Conservation (phyloP, 2,113 vertebrate species). For the Hystrix cristata region DNA sequence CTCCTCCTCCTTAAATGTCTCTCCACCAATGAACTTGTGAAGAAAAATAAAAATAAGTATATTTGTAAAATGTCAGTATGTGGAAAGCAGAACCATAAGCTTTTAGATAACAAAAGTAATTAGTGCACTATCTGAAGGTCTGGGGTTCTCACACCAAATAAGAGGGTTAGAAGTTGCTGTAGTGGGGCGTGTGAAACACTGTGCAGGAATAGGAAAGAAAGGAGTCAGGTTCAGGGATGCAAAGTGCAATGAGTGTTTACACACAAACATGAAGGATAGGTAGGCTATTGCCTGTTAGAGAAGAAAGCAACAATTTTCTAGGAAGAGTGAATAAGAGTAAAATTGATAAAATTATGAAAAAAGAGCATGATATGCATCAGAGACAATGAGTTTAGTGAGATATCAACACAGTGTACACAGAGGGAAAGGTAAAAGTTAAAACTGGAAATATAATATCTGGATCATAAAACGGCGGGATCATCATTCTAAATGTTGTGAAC, state of each 20-base stretch:
- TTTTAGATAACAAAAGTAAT: background rate
- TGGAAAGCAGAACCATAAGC: background rate
- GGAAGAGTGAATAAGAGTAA: background rate
- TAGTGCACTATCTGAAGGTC: background rate
- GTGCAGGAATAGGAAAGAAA: background rate
- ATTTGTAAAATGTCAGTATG: background rate
- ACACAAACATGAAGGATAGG: background rate
- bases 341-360: background rate
- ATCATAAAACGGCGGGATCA: background rate
- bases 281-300: background rate
- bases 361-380: background rate
- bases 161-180: rapidly evolving
- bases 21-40: background rate
- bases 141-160: background rate
- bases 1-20: background rate
- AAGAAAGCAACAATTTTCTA: background rate
- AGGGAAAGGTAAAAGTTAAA: background rate
- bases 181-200: background rate
- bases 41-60: background rate
- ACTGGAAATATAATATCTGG: background rate
- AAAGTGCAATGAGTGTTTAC: background rate
- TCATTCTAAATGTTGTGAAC: background rate
- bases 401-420: background rate
- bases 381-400: background rate
- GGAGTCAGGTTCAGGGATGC: background rate